Conservation (phyloP, 2,888 invertebrate genomes). For the Amorpha juglandis region DNA sequence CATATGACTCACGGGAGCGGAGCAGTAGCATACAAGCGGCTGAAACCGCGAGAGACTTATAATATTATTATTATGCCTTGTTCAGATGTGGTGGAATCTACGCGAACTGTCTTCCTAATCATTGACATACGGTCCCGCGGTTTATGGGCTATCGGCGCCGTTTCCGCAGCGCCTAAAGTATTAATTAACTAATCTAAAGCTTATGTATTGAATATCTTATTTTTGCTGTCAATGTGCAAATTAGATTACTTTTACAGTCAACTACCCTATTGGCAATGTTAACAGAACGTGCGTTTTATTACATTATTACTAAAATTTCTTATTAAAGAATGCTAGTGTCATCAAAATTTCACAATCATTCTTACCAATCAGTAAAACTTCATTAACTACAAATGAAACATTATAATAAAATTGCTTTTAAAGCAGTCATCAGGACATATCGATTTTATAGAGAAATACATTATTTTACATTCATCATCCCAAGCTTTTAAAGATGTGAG, state of each 20-base stretch:
- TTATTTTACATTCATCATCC: conserved; percentile 7
- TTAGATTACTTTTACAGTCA: background rate
- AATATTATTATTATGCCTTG: too few relatives aligned
- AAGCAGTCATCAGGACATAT: conserved; percentile 6
- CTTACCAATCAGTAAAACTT: background rate
- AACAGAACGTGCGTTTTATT: conserved; percentile 1
- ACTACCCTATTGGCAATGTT: background rate
- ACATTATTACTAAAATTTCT: background rate
- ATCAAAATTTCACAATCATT: background rate
- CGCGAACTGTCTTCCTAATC: too few relatives aligned
- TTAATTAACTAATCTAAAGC: too few relatives aligned
- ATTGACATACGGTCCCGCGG: too few relatives aligned
- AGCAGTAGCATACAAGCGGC: too few relatives aligned
- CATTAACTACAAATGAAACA: background rate
- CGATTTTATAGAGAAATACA: conserved; percentile 1
- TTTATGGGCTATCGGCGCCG: too few relatives aligned
- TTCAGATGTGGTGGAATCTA: too few relatives aligned
- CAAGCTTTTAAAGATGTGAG: background rate
- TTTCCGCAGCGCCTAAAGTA: too few relatives aligned
- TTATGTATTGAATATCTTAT: background rate
- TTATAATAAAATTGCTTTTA: background rate
- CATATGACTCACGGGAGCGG: too few relatives aligned
- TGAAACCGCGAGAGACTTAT: too few relatives aligned
- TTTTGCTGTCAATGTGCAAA: background rate
- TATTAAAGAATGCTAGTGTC: background rate